Percentiles rank a stretch among this genome's conserved stretches.
phyloP scores from a whole-genome alignment of 2,797 vertebrate genomes.

The Micrastur ruficollis region DNA sequence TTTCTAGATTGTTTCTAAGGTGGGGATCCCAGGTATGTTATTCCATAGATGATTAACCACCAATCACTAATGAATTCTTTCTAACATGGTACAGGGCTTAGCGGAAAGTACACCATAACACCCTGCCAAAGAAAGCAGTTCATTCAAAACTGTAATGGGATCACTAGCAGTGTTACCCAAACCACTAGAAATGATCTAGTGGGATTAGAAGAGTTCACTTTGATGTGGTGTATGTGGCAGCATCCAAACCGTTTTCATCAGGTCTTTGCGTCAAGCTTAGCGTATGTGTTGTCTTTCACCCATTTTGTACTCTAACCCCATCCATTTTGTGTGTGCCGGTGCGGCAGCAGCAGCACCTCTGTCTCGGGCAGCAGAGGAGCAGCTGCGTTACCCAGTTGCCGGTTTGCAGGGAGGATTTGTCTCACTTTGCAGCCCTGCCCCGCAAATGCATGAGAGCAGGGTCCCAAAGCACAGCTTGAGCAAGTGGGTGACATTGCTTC shows the following conservation, averaged over 20 bases:
- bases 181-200: background rate
- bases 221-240: background rate
- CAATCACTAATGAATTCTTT: background rate
- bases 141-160: background rate
- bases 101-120: background rate
- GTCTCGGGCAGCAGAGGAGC: background rate
- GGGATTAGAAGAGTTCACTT: background rate
- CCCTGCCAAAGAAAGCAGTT: background rate
- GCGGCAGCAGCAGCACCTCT: background rate
- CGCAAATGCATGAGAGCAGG: background rate
- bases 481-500: background rate
- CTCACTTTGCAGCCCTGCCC: background rate
- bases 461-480: background rate
- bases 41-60: background rate
- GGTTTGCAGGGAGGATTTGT: background rate
- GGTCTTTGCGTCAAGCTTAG: background rate
- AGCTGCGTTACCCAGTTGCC: background rate
- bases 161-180: background rate
- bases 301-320: background rate
- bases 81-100: background rate
- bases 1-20: background rate
- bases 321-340: background rate
- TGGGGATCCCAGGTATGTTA: background rate
- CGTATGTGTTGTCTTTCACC: fast-evolving
- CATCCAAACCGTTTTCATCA: background rate